A percentile compares a stretch with the other conserved stretches of the same genome.
Evolutionary conservation across 1,140 invertebrate genomes (phyloP).

Genomic region (Drosophila elegans): DNA sequence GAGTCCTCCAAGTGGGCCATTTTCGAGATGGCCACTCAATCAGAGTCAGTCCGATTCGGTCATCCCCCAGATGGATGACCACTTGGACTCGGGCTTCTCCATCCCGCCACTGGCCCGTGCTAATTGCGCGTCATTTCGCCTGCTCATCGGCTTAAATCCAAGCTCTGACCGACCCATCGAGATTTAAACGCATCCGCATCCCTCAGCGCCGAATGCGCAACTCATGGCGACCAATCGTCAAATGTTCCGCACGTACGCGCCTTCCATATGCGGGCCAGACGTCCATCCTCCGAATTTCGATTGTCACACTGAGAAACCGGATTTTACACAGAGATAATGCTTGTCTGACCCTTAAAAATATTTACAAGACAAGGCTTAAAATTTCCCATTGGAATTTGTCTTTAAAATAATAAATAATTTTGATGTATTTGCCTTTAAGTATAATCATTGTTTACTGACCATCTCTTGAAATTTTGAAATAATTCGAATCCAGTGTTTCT

Average conservation of each 20-base stretch:
- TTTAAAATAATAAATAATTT: too few relatives aligned
- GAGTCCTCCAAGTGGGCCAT: background rate
- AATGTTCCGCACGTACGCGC: slow-evolving; percentile 61
- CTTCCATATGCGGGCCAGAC: slow-evolving; percentile 43
- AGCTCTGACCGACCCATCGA: slow-evolving; percentile 21
- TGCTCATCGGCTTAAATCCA: slow-evolving; percentile 47
- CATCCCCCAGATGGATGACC: slow-evolving; percentile 11
- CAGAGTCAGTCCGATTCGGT: slow-evolving; percentile 10
- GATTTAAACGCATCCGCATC: slow-evolving; percentile 50
- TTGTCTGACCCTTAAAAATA: too few relatives aligned
- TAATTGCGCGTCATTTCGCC: slow-evolving; percentile 47
- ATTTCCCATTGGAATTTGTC: too few relatives aligned
- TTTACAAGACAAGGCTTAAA: background rate
- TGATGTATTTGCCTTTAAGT: too few relatives aligned
- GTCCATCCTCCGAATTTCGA: slow-evolving; percentile 34
- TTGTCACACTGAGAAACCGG: slow-evolving; percentile 25
- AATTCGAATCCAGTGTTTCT: too few relatives aligned
- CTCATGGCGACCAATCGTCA: slow-evolving; percentile 57
- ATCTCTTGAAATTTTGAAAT: too few relatives aligned
- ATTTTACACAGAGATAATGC: background rate
- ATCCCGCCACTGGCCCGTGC: slow-evolving; percentile 8
- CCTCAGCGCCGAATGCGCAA: slow-evolving; percentile 53
- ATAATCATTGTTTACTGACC: too few relatives aligned
- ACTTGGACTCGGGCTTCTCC: background rate
- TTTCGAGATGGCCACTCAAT: slow-evolving; percentile 33